A percentile compares a stretch with the other conserved stretches of the same genome.
phyloP scores from a whole-genome alignment of 2,888 invertebrate genomes.

The Epinotia nisella region DNA sequence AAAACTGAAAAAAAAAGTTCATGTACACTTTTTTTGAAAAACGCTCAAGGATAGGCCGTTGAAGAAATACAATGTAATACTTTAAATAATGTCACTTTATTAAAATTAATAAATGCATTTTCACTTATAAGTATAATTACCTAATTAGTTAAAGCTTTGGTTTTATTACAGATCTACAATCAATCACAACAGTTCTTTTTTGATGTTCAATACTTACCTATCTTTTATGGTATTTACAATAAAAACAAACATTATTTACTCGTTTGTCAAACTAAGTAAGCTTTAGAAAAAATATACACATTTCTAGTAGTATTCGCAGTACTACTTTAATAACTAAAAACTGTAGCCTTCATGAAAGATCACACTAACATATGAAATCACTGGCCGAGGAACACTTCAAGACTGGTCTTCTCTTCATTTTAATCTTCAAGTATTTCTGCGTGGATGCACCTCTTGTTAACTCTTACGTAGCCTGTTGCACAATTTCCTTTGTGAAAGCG shows the following conservation, averaged over 20 bases:
- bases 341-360: too few species aligned
- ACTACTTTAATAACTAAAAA: neutral
- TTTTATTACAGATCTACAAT: constrained; percentile 20
- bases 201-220: neutral
- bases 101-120: constrained; percentile 37
- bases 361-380: neutral
- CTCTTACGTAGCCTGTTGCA: constrained; percentile 18
- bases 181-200: constrained; percentile 10
- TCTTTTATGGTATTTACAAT: constrained; percentile 4
- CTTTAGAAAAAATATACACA: neutral
- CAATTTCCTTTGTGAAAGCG: constrained; percentile 16
- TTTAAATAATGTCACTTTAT: constrained; percentile 14
- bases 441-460: neutral
- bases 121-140: constrained; percentile 2
- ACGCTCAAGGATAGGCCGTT: neutral
- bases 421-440: neutral
- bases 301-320: neutral
- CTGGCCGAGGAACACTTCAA: constrained; percentile 1
- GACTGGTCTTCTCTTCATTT: neutral
- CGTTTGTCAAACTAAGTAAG: neutral
- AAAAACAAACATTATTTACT: neutral
- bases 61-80: constrained; percentile 1
- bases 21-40: too few species aligned
- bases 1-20: too few species aligned
- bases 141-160: constrained; percentile 37